Evolutionary conservation across 1,140 invertebrate species (phyloP), one percentile per base, ranked within the genome.

Genomic region (Cepaea nemoralis): DNA sequence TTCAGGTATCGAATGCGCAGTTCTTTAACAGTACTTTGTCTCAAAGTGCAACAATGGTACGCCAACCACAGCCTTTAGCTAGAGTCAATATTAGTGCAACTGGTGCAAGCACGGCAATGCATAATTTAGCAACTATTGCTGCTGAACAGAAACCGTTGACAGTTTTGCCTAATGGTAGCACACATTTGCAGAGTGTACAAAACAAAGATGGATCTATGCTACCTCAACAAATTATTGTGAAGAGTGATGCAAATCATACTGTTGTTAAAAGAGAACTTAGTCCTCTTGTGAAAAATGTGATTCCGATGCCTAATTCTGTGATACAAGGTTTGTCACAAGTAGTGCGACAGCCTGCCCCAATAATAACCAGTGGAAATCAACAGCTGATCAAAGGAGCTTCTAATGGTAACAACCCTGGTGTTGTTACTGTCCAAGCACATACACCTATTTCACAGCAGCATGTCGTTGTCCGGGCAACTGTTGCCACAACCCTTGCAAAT

Each of bases 71-170:
- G 24, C 67, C 78, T 3, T 10, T 79, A 12, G 69, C 40, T 12
- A 79, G 77, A 48, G 77, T 79, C 67, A 83, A 80, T 59, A 83
- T 80, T 45, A 82, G 59, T 78, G 81, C 94, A 83, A 92, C 93
- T 74, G 92, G 91, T 85, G 92, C 93, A 77, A 92, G 91, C 86
- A 87, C 83, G 84, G 88, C 90, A 45, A 91, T 91, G 71, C 88
- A 89, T 77, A 90, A 90, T 82, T 78, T 91, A 69, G 89, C 89
- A 6, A 88, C 81, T 80, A 88, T 91, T 37, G 89, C 89, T 45
- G 86, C 89, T 39, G 89, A 90, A 81, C 89, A 90, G 77, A 86
- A 88, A 79, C 89, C 89, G 63, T 80, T 90, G 31, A 83, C 85
- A 59, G 86, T 89, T 81, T 82, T 88, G 70, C 85, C 83, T 67